Evolutionary conservation across 23 tunicate genomes (phyloP), one percentile per base, ranked within the genome.

Genomic region (Botrylloides violaceus): DNA sequence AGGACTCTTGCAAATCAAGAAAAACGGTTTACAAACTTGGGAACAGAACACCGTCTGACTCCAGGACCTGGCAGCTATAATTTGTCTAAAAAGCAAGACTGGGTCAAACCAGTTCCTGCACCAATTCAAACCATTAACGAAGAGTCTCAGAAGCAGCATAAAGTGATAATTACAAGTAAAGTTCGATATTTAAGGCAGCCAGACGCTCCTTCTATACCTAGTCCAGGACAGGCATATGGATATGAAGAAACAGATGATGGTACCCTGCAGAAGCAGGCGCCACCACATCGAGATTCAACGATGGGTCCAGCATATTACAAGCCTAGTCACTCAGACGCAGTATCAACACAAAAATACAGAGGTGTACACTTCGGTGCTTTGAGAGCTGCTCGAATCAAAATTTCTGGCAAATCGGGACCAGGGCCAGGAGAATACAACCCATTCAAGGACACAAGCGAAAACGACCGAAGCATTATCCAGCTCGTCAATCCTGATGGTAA

Each of bases 201-300:
- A 3, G 97, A 90, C 66, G 90, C 90, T 12, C 97, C 97, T n/a
- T 90, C 97, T 2, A 90, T 90, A 2, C 97, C 97, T 25, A 90
- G 97, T 27, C 97, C 97, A 15, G 90, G 90, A 3, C 97, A 90
- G 64, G 97, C 97, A 3, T 90, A 73, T 74, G 97, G 97, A 2
- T 90, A 90, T 70, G 97, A 83, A 56, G 97, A 90, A 66, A 90
- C 85, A 25, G 97, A 83, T 36, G 77, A 83, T 38, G 97, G 97
- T 20, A 77, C 82, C 0, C 39, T 90, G 31, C 76, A 81, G 68
- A 90, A 83, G 48, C 97, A 90, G 85, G 81, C 90, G 20, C 97
- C 97, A 18, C 97, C 97, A 29, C 64, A 64, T 5, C 78, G 38
- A 50, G 97, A 90, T 66, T 66, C 49, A 50, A 73, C 74, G 9